These are phyloP conservation scores for Chymomyza fuscimana DNA, from an alignment of 2,888 invertebrate species.

Conservation along the genomic window DNA sequence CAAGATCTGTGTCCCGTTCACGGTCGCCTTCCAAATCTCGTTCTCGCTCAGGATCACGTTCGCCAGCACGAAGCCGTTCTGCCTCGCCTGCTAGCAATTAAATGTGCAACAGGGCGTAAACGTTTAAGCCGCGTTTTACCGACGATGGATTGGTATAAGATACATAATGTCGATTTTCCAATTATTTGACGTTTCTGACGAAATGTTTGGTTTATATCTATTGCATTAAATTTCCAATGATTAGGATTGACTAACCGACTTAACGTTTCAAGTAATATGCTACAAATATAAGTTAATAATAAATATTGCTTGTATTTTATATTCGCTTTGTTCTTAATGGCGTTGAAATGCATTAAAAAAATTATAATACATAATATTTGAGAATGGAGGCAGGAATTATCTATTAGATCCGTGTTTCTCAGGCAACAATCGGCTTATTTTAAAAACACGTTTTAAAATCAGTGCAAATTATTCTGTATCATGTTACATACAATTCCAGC, in stretches of 20 bases:
- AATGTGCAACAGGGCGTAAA: background rate
- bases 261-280: background rate
- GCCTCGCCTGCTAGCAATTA: constrained; percentile 58
- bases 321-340: background rate
- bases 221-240: no score
- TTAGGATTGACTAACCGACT: background rate
- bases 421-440: constrained; percentile 40
- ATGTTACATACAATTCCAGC: constrained; percentile 79
- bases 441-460: background rate
- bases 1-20: constrained; percentile 67
- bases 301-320: constrained; percentile 2
- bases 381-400: background rate
- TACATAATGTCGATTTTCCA: no score
- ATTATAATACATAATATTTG: background rate
- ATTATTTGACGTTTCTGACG: no score
- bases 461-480: constrained; percentile 67
- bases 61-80: constrained; percentile 54
- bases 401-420: background rate
- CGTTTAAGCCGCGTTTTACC: no score
- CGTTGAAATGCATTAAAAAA: background rate
- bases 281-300: background rate
- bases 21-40: constrained; percentile 48
- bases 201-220: no score
- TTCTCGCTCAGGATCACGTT: constrained; percentile 43
- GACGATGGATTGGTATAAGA: no score